Base-by-base conservation (phyloP, 2,113 vertebrate species). In the Solea solea region DNA sequence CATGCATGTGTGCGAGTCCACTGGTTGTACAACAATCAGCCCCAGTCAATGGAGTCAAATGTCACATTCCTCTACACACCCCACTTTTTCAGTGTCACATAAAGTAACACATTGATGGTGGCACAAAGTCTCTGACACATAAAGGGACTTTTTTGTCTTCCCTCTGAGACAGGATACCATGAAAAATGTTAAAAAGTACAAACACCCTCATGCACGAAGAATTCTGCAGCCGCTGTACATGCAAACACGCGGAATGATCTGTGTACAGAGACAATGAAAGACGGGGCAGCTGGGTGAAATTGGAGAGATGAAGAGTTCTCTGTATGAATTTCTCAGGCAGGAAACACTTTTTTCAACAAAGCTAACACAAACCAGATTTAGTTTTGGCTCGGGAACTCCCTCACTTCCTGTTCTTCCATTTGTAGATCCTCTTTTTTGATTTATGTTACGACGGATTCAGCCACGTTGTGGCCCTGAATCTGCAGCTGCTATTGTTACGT, bases 1-100 rank as follows among this genome's bases (percentile, higher is more conserved):
- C 0, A 48, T 10, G 10, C 8, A 46, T 72, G 72, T 0, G 40
- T 50, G 79, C 59, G 67, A 45, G 82, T n/a, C 52, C 14, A 45
- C 42, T 52, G 64, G 54, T 78, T 86, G 66, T 82, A 78, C 72
- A 88, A 90, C 80, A 86, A 86, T 88, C 86, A 25, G 78, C 41
- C 76, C 50, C 83, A 78, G 81, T 88, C 66, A 70, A 59, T 41
- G 41, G 74, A 90, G 83, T 89, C 91, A 90, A 89, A 92, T 89
- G 90, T 89, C 88, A 82, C 89, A 85, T 85, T 81, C 77, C 69
- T 82, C 42, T 72, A 13, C 61, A 58, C 61, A 67, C 70, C 52
- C 64, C 61, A 16, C 13, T 53, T 66, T 66, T 72, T 82, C 72
- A 69, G 2, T 74, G 74, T 48, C 73, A 51, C 69, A 84, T 63